Conservation (phyloP, 2,888 invertebrate species). For the Ormyrus thymus region DNA sequence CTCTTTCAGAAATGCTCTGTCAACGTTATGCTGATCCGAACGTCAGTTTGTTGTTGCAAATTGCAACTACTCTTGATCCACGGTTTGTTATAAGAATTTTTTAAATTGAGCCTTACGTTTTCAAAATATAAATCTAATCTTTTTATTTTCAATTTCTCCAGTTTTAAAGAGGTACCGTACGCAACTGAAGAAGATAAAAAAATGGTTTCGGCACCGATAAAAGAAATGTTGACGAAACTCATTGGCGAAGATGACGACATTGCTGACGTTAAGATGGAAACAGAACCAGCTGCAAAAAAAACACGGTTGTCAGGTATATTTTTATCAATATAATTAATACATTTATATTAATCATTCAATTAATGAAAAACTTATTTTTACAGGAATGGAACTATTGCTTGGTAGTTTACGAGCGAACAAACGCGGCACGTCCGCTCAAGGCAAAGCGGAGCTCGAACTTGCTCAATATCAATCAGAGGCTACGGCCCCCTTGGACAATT, state of each 20-base stretch:
- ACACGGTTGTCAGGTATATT: constrained; percentile 70
- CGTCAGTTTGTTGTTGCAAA: constrained; percentile 73
- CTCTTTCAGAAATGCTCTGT: constrained; percentile 71
- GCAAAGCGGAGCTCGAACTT: constrained; percentile 74
- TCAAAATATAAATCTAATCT: not conserved
- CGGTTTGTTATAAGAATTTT: constrained; percentile 62
- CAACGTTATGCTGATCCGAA: constrained; percentile 72
- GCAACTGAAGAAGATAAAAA: constrained; percentile 74
- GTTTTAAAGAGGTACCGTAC: constrained; percentile 75
- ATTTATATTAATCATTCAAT: constrained; percentile 8
- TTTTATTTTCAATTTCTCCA: constrained; percentile 48
- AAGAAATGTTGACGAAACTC: constrained; percentile 72
- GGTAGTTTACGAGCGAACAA: constrained; percentile 70
- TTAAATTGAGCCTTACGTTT: not conserved
- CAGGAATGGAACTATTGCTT: constrained; percentile 75
- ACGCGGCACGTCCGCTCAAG: constrained; percentile 72
- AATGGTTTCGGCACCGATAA: constrained; percentile 70
- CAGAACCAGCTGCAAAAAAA: constrained; percentile 68
- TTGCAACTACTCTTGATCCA: constrained; percentile 76
- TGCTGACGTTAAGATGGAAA: constrained; percentile 62
- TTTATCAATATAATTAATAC: constrained; percentile 2
- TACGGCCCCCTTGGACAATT: constrained; percentile 74
- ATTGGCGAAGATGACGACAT: constrained; percentile 65
- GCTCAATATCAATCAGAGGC: constrained; percentile 75
- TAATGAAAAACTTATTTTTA: constrained; percentile 25